Conservation (phyloP, 2,797 vertebrate genomes). For the Notolabrus celidotus region DNA sequence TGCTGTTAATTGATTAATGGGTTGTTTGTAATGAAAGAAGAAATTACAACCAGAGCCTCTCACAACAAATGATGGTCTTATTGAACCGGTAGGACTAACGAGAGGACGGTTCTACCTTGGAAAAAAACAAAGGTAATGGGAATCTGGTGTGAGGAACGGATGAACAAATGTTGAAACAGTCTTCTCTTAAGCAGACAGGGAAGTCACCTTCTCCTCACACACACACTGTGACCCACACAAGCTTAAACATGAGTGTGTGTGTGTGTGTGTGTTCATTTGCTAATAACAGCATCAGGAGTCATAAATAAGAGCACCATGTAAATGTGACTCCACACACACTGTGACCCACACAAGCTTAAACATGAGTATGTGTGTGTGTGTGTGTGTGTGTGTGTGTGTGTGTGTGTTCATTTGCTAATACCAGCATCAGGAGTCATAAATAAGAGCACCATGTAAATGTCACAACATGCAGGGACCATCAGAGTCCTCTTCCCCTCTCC, state of each 20-base stretch:
- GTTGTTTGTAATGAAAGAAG: conserved; percentile 23
- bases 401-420: background rate
- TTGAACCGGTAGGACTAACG: background rate
- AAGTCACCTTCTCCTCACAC: background rate
- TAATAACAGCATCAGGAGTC: background rate
- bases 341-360: background rate
- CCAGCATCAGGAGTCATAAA: background rate
- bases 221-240: background rate
- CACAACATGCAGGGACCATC: background rate
- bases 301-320: background rate
- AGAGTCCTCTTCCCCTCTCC: background rate
- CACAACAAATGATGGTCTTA: background rate
- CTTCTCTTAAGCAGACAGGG: background rate
- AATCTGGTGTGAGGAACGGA: background rate
- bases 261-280: background rate
- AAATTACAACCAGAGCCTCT: conserved; percentile 10
- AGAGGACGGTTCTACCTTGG: background rate
- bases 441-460: background rate
- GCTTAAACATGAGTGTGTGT: background rate
- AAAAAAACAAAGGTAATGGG: rapidly evolving
- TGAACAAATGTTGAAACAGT: background rate
- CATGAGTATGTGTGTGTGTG: background rate
- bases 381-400: background rate
- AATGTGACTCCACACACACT: background rate
- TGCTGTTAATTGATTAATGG: conserved; percentile 11